A percentile compares a stretch with the other conserved stretches of the same genome.
phyloP scores from a whole-genome alignment of 2,797 vertebrate genomes.

The Tinamus major region DNA sequence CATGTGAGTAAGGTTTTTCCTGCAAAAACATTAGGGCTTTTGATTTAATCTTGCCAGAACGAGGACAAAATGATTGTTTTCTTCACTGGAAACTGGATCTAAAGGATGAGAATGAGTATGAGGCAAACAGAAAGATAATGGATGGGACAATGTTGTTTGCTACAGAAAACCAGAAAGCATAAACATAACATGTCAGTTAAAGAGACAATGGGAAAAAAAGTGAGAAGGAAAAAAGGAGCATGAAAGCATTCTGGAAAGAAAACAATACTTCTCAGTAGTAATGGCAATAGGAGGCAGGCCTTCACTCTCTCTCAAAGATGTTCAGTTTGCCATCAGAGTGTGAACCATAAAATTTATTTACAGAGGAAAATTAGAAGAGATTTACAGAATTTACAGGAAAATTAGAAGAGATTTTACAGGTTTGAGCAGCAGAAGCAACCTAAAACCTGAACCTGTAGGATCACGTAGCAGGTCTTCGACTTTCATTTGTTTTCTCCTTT shows the following conservation, averaged over 20 bases:
- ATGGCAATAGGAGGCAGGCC: background rate
- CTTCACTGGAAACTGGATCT: background rate
- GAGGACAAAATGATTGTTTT: background rate
- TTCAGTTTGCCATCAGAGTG: background rate
- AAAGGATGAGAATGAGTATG: background rate
- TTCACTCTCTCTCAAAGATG: background rate
- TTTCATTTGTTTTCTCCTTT: constrained; percentile 24
- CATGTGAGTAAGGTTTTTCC: background rate
- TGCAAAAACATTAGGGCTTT: background rate
- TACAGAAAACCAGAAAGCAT: background rate
- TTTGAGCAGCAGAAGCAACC: background rate
- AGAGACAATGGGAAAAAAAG: background rate
- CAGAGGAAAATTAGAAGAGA: background rate
- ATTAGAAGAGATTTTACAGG: background rate
- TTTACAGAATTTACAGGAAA: background rate
- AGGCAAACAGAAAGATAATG: background rate
- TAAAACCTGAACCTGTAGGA: background rate
- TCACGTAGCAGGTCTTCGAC: constrained; percentile 1
- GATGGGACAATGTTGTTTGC: background rate
- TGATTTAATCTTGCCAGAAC: background rate
- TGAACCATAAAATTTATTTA: background rate
- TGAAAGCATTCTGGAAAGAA: background rate
- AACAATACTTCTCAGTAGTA: background rate
- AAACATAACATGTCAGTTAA: background rate
- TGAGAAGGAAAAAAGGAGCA: background rate